Evolutionary conservation across 2,888 invertebrate species (phyloP).

Genomic region (Proisotoma minuta): DNA sequence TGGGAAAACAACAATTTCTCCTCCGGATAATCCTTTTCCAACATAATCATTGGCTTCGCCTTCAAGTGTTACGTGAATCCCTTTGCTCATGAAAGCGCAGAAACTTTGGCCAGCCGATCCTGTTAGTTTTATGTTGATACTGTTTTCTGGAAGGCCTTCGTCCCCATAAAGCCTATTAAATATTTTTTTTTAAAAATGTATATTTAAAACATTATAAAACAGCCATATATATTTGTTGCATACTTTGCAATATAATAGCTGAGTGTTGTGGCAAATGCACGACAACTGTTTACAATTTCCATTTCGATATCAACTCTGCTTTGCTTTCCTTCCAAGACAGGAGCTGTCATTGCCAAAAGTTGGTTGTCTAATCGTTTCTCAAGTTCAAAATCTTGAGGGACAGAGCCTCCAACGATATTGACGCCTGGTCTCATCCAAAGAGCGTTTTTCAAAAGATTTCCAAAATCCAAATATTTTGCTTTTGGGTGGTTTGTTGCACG

Average conservation of each 20-base stretch:
- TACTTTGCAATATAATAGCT: constrained; percentile 93
- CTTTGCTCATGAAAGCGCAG: constrained; percentile 90
- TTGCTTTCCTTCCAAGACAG: constrained; percentile 69
- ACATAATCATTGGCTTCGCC: constrained; percentile 99
- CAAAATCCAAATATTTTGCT: constrained; percentile 77
- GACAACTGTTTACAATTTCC: constrained; percentile 82
- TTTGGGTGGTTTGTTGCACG: constrained; percentile 70
- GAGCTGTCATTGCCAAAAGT: constrained; percentile 66
- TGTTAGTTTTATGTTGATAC: constrained; percentile 72
- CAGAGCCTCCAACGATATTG: constrained; percentile 83
- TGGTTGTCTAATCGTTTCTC: constrained; percentile 77
- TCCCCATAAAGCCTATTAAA: constrained; percentile 74
- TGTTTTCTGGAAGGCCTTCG: constrained; percentile 73
- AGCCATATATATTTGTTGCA: constrained; percentile 50
- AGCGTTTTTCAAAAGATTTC: constrained; percentile 81
- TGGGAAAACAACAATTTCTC: constrained; percentile 86
- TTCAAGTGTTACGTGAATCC: constrained; percentile 82
- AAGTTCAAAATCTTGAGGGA: constrained; percentile 76
- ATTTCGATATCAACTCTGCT: constrained; percentile 66
- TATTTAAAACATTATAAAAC: background rate
- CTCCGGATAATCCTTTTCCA: constrained; percentile 92
- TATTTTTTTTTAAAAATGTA: background rate
- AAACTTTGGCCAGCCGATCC: constrained; percentile 99
- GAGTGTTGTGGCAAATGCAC: constrained; percentile 88
- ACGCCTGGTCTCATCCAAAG: constrained; percentile 81